Evolutionary conservation across 2,888 invertebrate genomes (phyloP), one percentile per base, ranked within the genome.

Genomic region (Parthenolecanium corni): DNA sequence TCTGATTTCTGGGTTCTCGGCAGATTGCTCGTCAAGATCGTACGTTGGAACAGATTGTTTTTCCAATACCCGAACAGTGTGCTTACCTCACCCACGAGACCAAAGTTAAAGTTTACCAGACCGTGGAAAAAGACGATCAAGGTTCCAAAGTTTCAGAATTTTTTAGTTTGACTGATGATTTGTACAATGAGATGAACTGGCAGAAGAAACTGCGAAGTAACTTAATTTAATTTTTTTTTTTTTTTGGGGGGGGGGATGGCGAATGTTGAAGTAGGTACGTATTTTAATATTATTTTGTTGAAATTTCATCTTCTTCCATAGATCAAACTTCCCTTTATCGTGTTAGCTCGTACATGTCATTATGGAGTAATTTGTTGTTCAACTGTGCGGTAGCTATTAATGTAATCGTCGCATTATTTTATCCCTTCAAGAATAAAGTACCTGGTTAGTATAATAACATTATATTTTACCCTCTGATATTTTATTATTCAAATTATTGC

Each of bases 171-270:
- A 87, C 91, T n/a, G 92, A 95, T 70, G 86, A 90, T 70, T 88
- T 98, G 81, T 96, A 92, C 75, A 91, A 90, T 73, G 98, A 99
- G 79, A 99, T 98, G 98, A 94, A 93, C 73, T 99, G 98, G 98
- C 98, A 99, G 77, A 93, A 94, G 74, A 95, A 96, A 74, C 76
- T 99, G 18, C 78, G 96, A 77, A 89, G 94, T 89, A 73, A 68
- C n/a, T 56, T 38, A n/a, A 9, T 25, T 14, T 16, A 25, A 3
- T 25, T 24, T 52, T 11, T 14, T 23, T 11, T 23, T 18, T n/a
- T n/a, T n/a, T n/a, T n/a, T n/a, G n/a, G n/a, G n/a, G n/a, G 16
- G 42, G 31, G 31, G 5, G 44, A 4, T 4, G 18, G 16, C 6
- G 5, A n/a, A 9, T 4, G 9, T 4, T 9, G 14, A 6, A 44